Conservation (phyloP, 2,113 vertebrate species). For the Dissostichus mawsoni region DNA sequence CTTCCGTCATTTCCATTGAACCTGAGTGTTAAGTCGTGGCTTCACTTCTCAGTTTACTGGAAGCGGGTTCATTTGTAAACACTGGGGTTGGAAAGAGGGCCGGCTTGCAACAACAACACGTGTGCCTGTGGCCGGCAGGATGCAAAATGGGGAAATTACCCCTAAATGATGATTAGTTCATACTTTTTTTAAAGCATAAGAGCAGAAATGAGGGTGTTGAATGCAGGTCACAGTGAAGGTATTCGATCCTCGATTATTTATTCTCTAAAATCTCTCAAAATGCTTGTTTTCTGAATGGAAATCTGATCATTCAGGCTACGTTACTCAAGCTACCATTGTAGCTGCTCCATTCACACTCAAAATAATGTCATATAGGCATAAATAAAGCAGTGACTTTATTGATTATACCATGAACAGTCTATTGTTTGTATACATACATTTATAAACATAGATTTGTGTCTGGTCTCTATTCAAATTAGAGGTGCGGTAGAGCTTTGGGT, state of each 20-base stretch:
- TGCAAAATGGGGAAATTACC: constrained; percentile 23
- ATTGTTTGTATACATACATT: too few relatives aligned
- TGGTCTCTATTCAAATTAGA: too few relatives aligned
- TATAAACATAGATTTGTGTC: too few relatives aligned
- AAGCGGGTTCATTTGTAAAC: constrained; percentile 76
- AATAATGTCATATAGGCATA: too few relatives aligned
- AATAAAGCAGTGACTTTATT: too few relatives aligned
- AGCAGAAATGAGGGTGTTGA: background rate
- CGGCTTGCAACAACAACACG: constrained; percentile 25
- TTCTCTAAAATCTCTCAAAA: background rate
- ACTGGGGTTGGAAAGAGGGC: constrained; percentile 63
- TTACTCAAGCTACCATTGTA: too few relatives aligned
- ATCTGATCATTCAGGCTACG: too few relatives aligned
- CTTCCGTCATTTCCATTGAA: constrained; percentile 84
- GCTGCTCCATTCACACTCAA: too few relatives aligned
- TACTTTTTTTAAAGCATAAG: background rate
- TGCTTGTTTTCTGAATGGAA: too few relatives aligned
- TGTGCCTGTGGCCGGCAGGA: background rate
- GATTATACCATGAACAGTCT: too few relatives aligned
- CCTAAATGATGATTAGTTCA: background rate
- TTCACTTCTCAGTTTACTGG: constrained; percentile 78
- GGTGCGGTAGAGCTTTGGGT: too few relatives aligned
- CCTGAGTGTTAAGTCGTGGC: constrained; percentile 58
- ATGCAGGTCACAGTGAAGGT: background rate
- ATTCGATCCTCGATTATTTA: background rate